Conservation (phyloP, 2,888 invertebrate genomes). For the Ametastegia equiseti region DNA sequence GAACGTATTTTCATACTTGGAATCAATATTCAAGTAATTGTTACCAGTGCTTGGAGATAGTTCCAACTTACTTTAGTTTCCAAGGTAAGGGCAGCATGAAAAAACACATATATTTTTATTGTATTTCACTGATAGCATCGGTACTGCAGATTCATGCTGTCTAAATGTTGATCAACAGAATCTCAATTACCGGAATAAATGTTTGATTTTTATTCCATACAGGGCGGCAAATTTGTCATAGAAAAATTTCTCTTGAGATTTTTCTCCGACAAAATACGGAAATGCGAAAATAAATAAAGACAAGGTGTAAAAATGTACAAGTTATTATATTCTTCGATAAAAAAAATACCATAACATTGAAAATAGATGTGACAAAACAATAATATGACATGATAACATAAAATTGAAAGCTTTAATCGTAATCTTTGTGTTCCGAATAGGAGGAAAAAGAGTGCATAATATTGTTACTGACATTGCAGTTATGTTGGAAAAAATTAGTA, state of each 20-base stretch:
- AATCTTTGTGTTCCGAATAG: neutral
- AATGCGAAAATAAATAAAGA: neutral
- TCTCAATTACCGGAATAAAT: too few species aligned
- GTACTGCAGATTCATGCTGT: neutral
- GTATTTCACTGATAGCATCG: neutral
- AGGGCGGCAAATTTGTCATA: neutral
- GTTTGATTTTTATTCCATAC: neutral
- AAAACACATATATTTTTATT: conserved; percentile 64
- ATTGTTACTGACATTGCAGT: too few species aligned
- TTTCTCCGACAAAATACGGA: neutral
- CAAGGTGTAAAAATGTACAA: neutral
- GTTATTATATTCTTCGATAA: neutral
- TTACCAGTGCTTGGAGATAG: conserved; percentile 66
- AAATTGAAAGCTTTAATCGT: neutral
- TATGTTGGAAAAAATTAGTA: neutral
- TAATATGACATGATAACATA: neutral
- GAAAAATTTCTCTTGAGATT: neutral
- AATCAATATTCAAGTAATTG: conserved; percentile 67
- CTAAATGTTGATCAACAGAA: neutral
- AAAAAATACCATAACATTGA: neutral
- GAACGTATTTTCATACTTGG: conserved; percentile 71
- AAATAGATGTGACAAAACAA: neutral
- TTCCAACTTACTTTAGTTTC: conserved; percentile 72
- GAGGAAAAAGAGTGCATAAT: too few species aligned
- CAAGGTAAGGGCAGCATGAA: conserved; percentile 66